Evolutionary conservation across 2,113 vertebrate species (phyloP).

Genomic region (Tyto alba): DNA sequence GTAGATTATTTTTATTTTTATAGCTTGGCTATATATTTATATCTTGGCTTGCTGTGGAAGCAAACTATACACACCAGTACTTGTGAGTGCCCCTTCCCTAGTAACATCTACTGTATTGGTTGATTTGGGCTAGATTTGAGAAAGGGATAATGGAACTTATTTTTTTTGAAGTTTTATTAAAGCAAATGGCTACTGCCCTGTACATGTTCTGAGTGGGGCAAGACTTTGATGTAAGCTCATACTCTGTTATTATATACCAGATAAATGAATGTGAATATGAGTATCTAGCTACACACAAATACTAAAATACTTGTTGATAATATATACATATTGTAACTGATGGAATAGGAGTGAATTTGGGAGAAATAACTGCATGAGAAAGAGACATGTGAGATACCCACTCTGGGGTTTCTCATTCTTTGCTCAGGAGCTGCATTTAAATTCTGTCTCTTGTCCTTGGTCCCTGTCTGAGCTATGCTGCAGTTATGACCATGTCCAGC

Average conservation of each 20-base stretch:
- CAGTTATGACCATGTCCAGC: neutral
- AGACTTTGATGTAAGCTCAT: neutral
- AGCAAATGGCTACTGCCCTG: neutral
- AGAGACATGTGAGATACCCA: neutral
- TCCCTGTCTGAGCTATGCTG: neutral
- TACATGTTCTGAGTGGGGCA: neutral
- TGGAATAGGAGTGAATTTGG: neutral
- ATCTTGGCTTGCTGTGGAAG: neutral
- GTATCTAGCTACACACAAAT: neutral
- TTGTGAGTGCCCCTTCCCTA: neutral
- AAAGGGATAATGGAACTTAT: neutral
- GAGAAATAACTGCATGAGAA: neutral
- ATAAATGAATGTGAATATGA: neutral
- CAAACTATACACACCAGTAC: neutral
- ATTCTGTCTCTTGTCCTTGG: neutral
- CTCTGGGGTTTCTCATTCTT: neutral
- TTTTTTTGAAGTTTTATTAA: neutral
- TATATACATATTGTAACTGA: neutral
- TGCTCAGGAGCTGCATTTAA: neutral
- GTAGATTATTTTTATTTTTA: neutral
- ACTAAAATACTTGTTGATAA: neutral
- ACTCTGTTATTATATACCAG: neutral
- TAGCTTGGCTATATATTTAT: neutral
- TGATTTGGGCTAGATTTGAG: neutral
- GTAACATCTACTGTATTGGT: neutral